Percentiles rank a stretch among this genome's conserved stretches.
phyloP scores from a whole-genome alignment of 2,888 invertebrate species.

The Lithophane ornitopus region DNA sequence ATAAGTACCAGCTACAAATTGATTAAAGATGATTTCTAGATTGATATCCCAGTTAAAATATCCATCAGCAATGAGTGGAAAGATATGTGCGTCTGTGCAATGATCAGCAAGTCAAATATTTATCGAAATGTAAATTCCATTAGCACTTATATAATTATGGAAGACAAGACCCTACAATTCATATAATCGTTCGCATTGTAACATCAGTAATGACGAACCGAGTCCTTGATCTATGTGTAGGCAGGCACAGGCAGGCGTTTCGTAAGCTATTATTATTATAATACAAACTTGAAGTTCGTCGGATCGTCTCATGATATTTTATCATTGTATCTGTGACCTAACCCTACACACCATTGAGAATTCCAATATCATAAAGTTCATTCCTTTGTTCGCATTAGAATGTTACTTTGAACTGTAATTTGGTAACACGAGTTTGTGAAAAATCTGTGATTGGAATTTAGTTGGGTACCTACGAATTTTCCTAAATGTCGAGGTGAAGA shows the following conservation, averaged over 20 bases:
- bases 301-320: constrained; percentile 76
- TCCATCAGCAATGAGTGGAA: constrained; percentile 52
- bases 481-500: constrained; percentile 58
- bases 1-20: constrained; percentile 66
- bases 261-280: constrained; percentile 82
- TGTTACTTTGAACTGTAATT: constrained; percentile 53
- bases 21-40: constrained; percentile 68
- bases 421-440: constrained; percentile 48
- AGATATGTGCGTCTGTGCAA: constrained; percentile 31
- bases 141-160: constrained; percentile 52
- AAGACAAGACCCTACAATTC: constrained; percentile 71
- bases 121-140: constrained; percentile 46
- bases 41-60: constrained; percentile 57
- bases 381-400: constrained; percentile 66
- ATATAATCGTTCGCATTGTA: constrained; percentile 81
- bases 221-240: constrained; percentile 88
- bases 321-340: constrained; percentile 73
- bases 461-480: constrained; percentile 41
- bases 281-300: constrained; percentile 79
- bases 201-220: constrained; percentile 77
- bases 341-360: constrained; percentile 69
- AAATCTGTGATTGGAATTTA: constrained; percentile 53
- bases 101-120: constrained; percentile 45
- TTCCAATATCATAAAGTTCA: constrained; percentile 67
- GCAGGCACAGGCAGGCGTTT: constrained; percentile 77